Evolutionary conservation across 2,113 vertebrate genomes (phyloP), one percentile per base, ranked within the genome.

Genomic region (Misgurnus anguillicaudatus): DNA sequence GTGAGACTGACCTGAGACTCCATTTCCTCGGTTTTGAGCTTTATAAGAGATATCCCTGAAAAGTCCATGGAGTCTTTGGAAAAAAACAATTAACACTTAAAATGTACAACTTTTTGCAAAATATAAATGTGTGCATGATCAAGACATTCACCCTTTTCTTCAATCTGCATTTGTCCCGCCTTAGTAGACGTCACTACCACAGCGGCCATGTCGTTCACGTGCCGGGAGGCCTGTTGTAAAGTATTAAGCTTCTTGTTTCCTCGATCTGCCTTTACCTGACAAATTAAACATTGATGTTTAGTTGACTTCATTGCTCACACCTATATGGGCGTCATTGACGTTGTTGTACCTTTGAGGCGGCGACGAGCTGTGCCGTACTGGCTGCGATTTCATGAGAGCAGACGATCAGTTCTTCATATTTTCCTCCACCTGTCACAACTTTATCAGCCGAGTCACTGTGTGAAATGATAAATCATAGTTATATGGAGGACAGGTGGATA

Each of bases 21-120:
- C 98, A 99, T 98, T 87, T 99, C 98, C 72, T 98, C 96, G 4
- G 93, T 95, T 86, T 99, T 99, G 86, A 98, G 95, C 88, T 98
- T 98, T 11, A 96, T 98, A 84, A 98, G 90, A 0, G 97, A 98
- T 90, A 97, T 87, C 79, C 92, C 94, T 13, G 96, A 97, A 88
- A 99, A 99, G 87, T 98, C 95, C 96, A 98, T 97, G 9, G 84
- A 89, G 78, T 95, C 97, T 98, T 90, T 2, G 8, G 17, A 6
- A n/a, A 41, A 6, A 17, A 60, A 67, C 0, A 39, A 31, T 80
- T 45, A 48, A 16, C 17, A 10, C 19, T 16, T 58, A 0, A 11
- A 3, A 31, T 31, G 24, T 65, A 14, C 11, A 58, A 42, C 4
- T 19, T 51, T 14, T 51, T 53, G 10, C 53, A 19, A 57, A 66